Conservation (phyloP, 2,888 invertebrate species). For the Dasysyrphus tricinctus region DNA sequence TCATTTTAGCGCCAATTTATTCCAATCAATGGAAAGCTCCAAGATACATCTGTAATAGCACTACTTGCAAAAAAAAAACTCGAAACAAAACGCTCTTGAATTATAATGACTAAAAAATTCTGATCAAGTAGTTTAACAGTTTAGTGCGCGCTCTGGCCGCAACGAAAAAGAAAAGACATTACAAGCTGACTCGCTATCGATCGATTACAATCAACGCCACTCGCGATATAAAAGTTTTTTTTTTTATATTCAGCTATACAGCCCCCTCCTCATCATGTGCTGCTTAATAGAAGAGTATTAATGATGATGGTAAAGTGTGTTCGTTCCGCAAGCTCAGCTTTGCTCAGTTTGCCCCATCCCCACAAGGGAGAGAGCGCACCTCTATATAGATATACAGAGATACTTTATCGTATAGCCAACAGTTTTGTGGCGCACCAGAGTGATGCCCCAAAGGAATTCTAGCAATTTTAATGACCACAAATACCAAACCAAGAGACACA, state of each 20-base stretch:
- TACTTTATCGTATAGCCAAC: conserved; percentile 4
- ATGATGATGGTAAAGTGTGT: conserved; percentile 57
- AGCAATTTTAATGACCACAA: conserved; percentile 71
- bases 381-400: background rate
- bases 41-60: conserved; percentile 25
- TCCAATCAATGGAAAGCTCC: conserved; percentile 46
- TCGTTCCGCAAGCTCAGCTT: conserved; percentile 40
- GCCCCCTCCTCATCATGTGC: conserved; percentile 9
- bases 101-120: conserved; percentile 50
- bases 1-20: conserved; percentile 60
- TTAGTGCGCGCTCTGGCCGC: conserved; percentile 4
- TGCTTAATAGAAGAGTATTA: conserved; percentile 36
- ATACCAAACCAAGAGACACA: conserved; percentile 72
- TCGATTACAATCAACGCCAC: conserved; percentile 69
- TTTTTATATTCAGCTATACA: background rate
- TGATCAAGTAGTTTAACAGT: conserved; percentile 62
- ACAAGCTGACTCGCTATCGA: conserved; percentile 37
- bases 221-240: conserved; percentile 46
- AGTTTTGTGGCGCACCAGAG: conserved; percentile 56
- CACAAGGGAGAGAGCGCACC: conserved; percentile 57
- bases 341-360: conserved; percentile 18
- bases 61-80: conserved; percentile 1
- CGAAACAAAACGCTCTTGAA: conserved; percentile 27
- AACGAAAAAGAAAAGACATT: conserved; percentile 8
- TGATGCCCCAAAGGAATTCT: conserved; percentile 72